Base-by-base conservation (phyloP, 2,113 vertebrate genomes). In the Sisor rabdophorus region DNA sequence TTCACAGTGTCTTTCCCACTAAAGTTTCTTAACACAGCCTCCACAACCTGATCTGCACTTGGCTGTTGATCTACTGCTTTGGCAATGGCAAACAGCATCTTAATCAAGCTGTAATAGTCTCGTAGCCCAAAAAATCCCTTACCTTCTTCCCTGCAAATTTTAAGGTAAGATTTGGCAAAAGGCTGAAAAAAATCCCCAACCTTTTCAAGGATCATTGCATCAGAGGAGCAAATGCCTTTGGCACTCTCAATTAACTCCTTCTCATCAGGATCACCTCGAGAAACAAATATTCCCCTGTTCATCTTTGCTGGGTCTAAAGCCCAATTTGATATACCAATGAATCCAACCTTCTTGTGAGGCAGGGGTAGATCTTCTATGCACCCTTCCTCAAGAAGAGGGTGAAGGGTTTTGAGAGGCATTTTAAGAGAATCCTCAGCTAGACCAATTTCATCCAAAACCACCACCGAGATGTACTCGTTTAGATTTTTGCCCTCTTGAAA, bases 251-350 rank as follows among this genome's bases (percentile, higher is more conserved):
- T 87, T 40, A 99, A 93, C 80, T 99, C 96, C 11, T 74, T 86
- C 77, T 80, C 17, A 75, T 86, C 92, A 73, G 95, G 96, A 77
- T 94, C 94, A n/a, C 95, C 93, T 0, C 96, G 94, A 0, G 95
- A 95, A 58, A 99, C 96, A 77, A 96, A 98, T 68, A 99, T 95
- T 20, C 97, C 97, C 81, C 97, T 88, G 87, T 99, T 99, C 97
- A 99, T 99, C 70, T 99, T 99, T 81, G 97, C 97, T 0, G 97
- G 97, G 81, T 99, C 97, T 72, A 99, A 88, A 0, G 97, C 96
- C 97, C 97, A 99, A 86, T 99, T 99, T 76, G 97, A 99, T 79
- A 99, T 99, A 0, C 97, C 96, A 0, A 99, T 87, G 69, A 99
- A 98, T 80, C 96, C 96, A 15, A 99, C 96, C 59, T 97, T 97